Conservation (phyloP, 2,113 vertebrate genomes). For the Bubo scandiacus region DNA sequence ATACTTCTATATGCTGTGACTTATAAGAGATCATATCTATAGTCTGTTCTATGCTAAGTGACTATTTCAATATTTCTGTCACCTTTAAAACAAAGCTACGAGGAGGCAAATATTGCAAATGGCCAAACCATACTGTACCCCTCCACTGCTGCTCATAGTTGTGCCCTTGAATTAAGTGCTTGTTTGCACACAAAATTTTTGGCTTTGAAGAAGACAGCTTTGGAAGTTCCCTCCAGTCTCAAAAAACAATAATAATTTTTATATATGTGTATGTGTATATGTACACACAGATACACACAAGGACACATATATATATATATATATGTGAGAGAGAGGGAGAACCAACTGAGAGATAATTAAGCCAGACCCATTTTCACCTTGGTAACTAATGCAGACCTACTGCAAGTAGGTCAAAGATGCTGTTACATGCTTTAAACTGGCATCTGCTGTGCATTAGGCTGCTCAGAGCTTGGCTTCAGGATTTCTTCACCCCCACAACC, state of each 20-base stretch:
- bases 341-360: background rate
- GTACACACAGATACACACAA: background rate
- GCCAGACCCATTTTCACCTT: background rate
- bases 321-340: background rate
- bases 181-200: background rate
- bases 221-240: background rate
- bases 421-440: background rate
- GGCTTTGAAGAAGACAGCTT: background rate
- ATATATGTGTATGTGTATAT: background rate
- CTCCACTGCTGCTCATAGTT: background rate
- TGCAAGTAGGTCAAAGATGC: constrained; percentile 26
- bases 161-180: background rate
- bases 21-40: background rate
- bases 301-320: background rate
- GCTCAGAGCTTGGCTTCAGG: background rate
- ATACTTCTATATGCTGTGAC: background rate
- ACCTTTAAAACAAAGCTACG: background rate
- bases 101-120: background rate
- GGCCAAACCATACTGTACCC: background rate
- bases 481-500: background rate
- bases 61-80: background rate
- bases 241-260: accelerated
- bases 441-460: background rate
- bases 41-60: background rate
- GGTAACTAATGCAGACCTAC: background rate